phyloP scores from a whole-genome alignment of 2,113 vertebrate species.

The Upupa epops region DNA sequence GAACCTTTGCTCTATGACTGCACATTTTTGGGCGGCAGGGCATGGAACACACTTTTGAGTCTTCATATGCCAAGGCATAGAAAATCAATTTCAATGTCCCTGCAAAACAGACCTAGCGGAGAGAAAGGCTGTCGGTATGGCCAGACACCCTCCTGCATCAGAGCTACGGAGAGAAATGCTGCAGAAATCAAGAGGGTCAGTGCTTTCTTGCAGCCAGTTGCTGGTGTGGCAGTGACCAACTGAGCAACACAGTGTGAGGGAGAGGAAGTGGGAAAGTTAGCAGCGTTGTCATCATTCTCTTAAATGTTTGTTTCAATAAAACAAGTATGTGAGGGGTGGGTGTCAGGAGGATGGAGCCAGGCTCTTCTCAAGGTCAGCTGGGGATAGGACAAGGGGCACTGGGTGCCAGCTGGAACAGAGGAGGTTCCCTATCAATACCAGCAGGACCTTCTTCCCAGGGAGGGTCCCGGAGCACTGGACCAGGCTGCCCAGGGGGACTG shows the following conservation, averaged over 20 bases:
- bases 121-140: constrained; percentile 11
- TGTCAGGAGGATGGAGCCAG: too few relatives aligned
- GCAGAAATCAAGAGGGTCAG: neutral
- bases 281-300: neutral
- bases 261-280: neutral
- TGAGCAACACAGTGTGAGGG: neutral
- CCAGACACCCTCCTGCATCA: neutral
- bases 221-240: neutral
- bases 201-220: neutral
- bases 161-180: neutral
- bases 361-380: too few relatives aligned
- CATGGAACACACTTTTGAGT: constrained; percentile 26
- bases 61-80: constrained; percentile 37
- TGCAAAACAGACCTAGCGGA: neutral
- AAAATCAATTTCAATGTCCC: constrained; percentile 61
- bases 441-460: too few relatives aligned
- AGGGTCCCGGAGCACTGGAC: too few relatives aligned
- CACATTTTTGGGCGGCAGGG: constrained; percentile 20
- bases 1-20: neutral
- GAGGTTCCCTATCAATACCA: too few relatives aligned
- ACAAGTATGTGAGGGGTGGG: too few relatives aligned
- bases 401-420: too few relatives aligned
- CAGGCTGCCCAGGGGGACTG: too few relatives aligned
- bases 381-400: too few relatives aligned
- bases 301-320: neutral